Evolutionary conservation across 2,797 vertebrate species (phyloP).

Genomic region (Sparidentex hasta): DNA sequence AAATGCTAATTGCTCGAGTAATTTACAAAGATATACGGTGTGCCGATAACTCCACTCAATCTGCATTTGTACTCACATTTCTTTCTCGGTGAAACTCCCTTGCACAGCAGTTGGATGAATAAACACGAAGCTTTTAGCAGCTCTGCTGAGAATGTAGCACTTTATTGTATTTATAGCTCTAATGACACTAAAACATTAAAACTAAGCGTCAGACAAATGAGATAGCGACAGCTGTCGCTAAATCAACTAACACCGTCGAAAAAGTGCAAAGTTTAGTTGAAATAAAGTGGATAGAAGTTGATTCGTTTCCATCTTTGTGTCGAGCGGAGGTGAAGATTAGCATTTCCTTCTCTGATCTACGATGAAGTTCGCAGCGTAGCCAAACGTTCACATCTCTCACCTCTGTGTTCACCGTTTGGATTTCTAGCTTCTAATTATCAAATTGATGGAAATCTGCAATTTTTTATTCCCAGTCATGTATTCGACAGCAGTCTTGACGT

Average conservation of each 20-base stretch:
- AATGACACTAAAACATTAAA: slow-evolving; percentile 58
- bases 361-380: too few species aligned
- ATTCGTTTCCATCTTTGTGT: slow-evolving; percentile 22
- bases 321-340: neutral
- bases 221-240: slow-evolving; percentile 44
- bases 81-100: slow-evolving; percentile 15
- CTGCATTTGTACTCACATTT: slow-evolving; percentile 25
- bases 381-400: too few species aligned
- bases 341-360: too few species aligned
- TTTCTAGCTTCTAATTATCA: too few species aligned
- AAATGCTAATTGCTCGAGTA: slow-evolving; percentile 58
- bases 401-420: too few species aligned
- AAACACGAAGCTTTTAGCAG: slow-evolving; percentile 65
- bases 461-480: too few species aligned
- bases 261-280: slow-evolving; percentile 3
- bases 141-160: slow-evolving; percentile 37
- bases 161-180: slow-evolving; percentile 64
- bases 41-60: slow-evolving; percentile 13
- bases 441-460: too few species aligned
- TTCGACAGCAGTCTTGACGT: neutral
- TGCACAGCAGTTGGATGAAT: slow-evolving; percentile 48
- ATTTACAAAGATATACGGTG: slow-evolving; percentile 45
- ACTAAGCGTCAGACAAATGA: slow-evolving; percentile 54
- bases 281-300: slow-evolving; percentile 17
- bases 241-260: slow-evolving; percentile 55